These are phyloP conservation scores for Physella acuta DNA, from an alignment of 1,140 invertebrate species.

Conservation along the genomic window DNA sequence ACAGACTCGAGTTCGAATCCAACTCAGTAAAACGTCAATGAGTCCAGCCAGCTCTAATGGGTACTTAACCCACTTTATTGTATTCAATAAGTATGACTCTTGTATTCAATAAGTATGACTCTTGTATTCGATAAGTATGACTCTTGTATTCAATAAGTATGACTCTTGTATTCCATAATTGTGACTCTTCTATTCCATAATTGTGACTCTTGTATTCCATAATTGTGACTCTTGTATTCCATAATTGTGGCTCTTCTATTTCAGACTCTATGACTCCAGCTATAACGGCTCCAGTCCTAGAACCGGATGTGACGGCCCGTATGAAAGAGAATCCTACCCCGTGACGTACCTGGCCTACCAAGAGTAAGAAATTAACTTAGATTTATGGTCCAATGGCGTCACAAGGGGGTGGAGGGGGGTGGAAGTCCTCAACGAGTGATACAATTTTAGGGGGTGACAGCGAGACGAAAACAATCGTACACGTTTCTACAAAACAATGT, in stretches of 20 bases:
- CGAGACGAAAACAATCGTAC: neutral
- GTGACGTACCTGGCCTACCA: conserved; percentile 12
- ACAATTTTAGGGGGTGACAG: neutral
- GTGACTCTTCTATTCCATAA: conserved; percentile 1
- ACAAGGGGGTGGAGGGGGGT: neutral
- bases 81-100: too few species aligned
- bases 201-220: too few species aligned
- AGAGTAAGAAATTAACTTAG: conserved; percentile 7
- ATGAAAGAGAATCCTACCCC: conserved; percentile 7
- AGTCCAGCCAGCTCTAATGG: too few species aligned
- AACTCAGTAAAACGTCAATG: neutral
- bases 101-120: too few species aligned
- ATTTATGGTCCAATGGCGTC: neutral
- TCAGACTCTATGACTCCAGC: conserved; percentile 16
- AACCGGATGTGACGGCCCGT: conserved; percentile 6
- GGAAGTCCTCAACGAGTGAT: neutral
- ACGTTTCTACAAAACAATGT: neutral
- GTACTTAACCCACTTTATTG: too few species aligned
- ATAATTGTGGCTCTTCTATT: too few species aligned
- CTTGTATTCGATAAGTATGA: too few species aligned
- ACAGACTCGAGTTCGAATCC: neutral
- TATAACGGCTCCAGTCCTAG: conserved; percentile 4
- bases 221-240: too few species aligned
- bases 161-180: too few species aligned
- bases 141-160: too few species aligned